Evolutionary conservation across 2,888 invertebrate species (phyloP).

Genomic region (Nomada goodeniana): DNA sequence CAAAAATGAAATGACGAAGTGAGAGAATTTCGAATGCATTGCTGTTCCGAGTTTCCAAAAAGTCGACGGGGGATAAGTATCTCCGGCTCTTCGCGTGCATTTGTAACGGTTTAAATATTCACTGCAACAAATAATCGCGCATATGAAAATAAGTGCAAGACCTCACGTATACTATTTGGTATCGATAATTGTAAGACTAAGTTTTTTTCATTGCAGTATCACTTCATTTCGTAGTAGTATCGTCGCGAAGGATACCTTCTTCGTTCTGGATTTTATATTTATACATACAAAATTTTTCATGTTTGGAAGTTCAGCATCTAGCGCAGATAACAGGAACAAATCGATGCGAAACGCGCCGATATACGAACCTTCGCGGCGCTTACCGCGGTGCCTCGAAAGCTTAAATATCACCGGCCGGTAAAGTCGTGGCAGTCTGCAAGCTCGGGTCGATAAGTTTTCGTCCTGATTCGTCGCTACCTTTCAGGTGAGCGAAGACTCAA

Average conservation of each 20-base stretch:
- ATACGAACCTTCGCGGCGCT: slow-evolving; percentile 1
- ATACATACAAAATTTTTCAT: background rate
- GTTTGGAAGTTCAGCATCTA: background rate
- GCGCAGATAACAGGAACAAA: background rate
- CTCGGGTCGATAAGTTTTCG: slow-evolving; percentile 42
- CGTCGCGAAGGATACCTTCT: too few species aligned
- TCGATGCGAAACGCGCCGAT: slow-evolving; percentile 19
- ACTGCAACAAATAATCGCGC: background rate
- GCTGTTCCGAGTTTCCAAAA: too few species aligned
- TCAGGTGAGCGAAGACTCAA: background rate
- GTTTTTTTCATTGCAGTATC: too few species aligned
- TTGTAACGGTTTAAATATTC: background rate
- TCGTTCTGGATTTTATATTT: background rate
- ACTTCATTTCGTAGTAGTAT: too few species aligned
- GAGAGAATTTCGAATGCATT: background rate
- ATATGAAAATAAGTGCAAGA: too few species aligned
- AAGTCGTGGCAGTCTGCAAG: slow-evolving; percentile 12
- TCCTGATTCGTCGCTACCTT: background rate
- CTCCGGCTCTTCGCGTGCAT: background rate
- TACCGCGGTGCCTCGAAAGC: background rate
- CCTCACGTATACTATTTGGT: too few species aligned
- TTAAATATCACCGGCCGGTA: slow-evolving; percentile 61
- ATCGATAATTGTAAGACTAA: too few species aligned
- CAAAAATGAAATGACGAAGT: background rate
- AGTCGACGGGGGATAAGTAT: too few species aligned